Evolutionary conservation across 2,888 invertebrate genomes (phyloP), one percentile per base, ranked within the genome.

Genomic region (Xanthia togata): DNA sequence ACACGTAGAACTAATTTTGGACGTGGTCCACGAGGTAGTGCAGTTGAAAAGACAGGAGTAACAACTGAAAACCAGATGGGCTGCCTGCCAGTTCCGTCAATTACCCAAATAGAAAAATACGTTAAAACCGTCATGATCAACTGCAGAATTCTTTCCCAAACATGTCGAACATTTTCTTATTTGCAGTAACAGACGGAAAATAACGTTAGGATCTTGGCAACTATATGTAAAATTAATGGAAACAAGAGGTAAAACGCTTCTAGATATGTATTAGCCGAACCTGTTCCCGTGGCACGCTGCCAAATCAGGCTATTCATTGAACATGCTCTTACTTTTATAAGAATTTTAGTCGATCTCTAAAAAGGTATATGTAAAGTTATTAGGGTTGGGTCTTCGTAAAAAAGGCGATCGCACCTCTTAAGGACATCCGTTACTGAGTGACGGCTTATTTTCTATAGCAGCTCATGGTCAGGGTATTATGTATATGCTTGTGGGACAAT

Each of bases 331-430:
- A 87, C 84, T 84, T 87, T 83, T 78, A 79, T 77, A 85, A 78
- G 84, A 73, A 78, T 76, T 87, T 86, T 82, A 80, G 80, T 78
- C 64, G 74, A 72, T 81, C 59, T 76, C 74, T 85, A 70, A 87
- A 83, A 87, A 82, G 76, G 84, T 78, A 87, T 87, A 87, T 87
- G 78, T 80, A 79, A 86, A 87, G 62, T 82, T 87, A 87, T 87
- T 86, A 84, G 87, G 88, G 88, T 87, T 76, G 81, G 76, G 65
- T 69, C 80, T 84, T 65, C 70, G 74, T 76, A 79, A 78, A n/a
- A 87, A 80, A 70, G 73, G 59, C 78, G 68, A 80, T 72, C 77
- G 69, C 70, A 65, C 83, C 68, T 70, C 77, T 85, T 84, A 86
- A 79, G 78, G 75, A 88, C 76, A 87, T 86, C 87, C 87, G 86